phyloP scores from a whole-genome alignment of 2,797 vertebrate genomes.

The Caiman crocodilus region DNA sequence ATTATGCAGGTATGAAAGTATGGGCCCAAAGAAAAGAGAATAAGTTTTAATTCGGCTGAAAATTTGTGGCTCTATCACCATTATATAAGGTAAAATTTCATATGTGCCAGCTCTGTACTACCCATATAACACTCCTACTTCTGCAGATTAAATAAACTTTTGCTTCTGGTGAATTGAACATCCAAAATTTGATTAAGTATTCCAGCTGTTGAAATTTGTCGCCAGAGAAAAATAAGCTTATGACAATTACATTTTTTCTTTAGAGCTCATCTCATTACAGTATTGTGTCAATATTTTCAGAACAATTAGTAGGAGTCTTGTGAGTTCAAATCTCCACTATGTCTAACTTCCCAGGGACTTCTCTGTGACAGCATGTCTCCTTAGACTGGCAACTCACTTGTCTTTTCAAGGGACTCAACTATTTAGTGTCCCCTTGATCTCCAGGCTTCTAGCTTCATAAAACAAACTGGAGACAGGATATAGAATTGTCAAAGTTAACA shows the following conservation, averaged over 20 bases:
- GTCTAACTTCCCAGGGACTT: no score
- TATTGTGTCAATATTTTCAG: background rate
- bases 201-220: background rate
- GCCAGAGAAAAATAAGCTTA: background rate
- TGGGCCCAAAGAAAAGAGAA: background rate
- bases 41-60: background rate
- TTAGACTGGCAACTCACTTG: no score
- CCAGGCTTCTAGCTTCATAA: no score
- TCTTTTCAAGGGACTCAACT: no score
- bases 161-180: background rate
- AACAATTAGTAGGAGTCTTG: background rate
- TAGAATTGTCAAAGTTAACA: no score
- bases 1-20: background rate
- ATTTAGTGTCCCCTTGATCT: no score
- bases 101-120: background rate
- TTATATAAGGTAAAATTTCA: background rate
- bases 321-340: no score
- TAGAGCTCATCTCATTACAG: background rate
- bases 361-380: no score
- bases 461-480: no score
- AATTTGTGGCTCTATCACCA: background rate
- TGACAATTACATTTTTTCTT: background rate
- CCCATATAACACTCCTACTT: slow-evolving; percentile 6
- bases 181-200: background rate
- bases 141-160: slow-evolving; percentile 31